These are phyloP conservation scores for Neuroscelio doddi DNA, from an alignment of 2,888 invertebrate genomes.

Conservation along the genomic window DNA sequence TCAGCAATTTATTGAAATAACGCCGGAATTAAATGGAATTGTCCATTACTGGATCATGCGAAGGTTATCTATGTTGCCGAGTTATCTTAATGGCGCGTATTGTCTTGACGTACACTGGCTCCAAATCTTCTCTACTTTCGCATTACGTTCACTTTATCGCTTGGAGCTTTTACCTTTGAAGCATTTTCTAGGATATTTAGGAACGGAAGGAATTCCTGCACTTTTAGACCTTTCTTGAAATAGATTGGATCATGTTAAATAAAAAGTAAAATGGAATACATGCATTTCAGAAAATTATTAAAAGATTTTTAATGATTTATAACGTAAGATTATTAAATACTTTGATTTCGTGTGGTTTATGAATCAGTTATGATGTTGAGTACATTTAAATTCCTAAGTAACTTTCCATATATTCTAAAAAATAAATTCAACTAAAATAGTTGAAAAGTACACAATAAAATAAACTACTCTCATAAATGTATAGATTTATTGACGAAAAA, in stretches of 20 bases:
- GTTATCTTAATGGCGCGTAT: slow-evolving; percentile 22
- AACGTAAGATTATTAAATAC: neutral
- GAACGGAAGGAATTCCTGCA: neutral
- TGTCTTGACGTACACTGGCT: slow-evolving; percentile 10
- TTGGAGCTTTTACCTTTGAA: slow-evolving; percentile 4
- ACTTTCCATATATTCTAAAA: too few species aligned
- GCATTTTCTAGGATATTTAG: slow-evolving; percentile 1
- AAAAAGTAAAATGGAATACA: too few species aligned
- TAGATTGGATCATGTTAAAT: too few species aligned
- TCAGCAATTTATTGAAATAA: slow-evolving; percentile 1
- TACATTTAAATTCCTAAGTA: too few species aligned
- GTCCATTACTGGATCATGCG: slow-evolving; percentile 21
- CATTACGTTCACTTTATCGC: slow-evolving; percentile 6
- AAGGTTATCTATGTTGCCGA: neutral
- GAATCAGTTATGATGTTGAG: too few species aligned
- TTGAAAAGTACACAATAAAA: too few species aligned
- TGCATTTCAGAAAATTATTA: too few species aligned
- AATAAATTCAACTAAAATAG: too few species aligned
- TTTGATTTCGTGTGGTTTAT: too few species aligned
- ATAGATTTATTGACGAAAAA: slow-evolving; percentile 16
- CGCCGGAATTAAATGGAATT: slow-evolving; percentile 5
- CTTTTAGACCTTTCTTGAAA: too few species aligned
- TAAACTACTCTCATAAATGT: too few species aligned
- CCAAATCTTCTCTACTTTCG: slow-evolving; percentile 6
- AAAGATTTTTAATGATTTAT: neutral